Base-by-base conservation (phyloP, 2,113 vertebrate genomes). In the Corvus moneduloides region DNA sequence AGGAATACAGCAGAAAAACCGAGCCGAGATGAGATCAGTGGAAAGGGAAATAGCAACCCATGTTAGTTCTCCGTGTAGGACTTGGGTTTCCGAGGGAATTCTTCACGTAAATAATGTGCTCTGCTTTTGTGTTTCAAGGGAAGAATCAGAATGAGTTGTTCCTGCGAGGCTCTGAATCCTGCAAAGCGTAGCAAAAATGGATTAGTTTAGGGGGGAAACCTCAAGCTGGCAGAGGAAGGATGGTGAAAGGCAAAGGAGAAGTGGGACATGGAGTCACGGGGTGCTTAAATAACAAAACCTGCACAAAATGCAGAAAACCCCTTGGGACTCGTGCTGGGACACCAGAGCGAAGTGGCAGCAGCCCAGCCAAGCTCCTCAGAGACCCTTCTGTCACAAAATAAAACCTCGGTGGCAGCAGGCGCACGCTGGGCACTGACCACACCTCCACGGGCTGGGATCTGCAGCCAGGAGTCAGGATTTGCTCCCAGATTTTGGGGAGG, bases 61-160 rank as follows among this genome's bases (percentile, higher is more conserved):
- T 13, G 1, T 12, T 15, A 13, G 4, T 48, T 51, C 6, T 16
- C 59, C 18, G 7, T 26, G 43, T 12, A 18, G 44, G 6, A 7
- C 13, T 7, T 22, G 67, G 5, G 16, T 22, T 72, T 63, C 32
- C 55, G 11, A 2, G 30, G 5, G 35, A 46, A 46, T 46, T 26
- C 13, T 52, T 20, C 8, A 3, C 0, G 0, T 28, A 11, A 48
- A 9, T 24, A 3, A 8, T 1, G 7, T 0, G 1, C 9, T 15
- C 16, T 0, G 2, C 19, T 46, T 44, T 30, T 21, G 41, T 15
- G 10, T 48, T 44, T 27, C 11, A 8, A 44, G 46, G 33, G 54
- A 32, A 41, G 39, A 13, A 22, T 21, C 16, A 0, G 7, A 2
- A 16, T 2, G 20, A 21, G 11, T 33, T 49, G 13, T 41, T 64